Conservation (phyloP, 2,797 vertebrate genomes). For the Echiichthys vipera region DNA sequence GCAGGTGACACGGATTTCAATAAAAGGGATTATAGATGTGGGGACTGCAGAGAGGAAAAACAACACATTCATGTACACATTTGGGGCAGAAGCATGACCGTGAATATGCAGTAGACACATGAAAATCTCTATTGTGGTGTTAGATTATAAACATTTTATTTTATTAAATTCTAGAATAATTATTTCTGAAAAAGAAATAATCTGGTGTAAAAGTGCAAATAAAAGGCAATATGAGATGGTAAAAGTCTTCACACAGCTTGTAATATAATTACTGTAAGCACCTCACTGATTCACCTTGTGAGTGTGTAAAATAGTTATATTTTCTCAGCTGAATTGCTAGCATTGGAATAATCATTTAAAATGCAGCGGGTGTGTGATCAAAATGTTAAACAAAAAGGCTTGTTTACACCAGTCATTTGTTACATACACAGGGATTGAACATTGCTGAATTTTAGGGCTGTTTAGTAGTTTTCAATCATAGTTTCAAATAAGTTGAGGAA, state of each 20-base stretch:
- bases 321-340: neutral
- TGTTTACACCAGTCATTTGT: neutral
- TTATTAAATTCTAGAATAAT: too few relatives aligned
- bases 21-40: conserved; percentile 87
- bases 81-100: conserved; percentile 51
- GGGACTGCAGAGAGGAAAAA: conserved; percentile 79
- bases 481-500: neutral
- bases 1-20: conserved; percentile 88
- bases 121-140: neutral
- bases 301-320: conserved; percentile 13
- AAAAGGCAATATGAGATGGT: neutral
- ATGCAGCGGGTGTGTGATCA: conserved; percentile 12
- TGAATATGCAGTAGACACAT: conserved; percentile 21
- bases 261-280: conserved; percentile 10
- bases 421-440: neutral
- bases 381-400: conserved; percentile 12
- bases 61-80: conserved; percentile 61
- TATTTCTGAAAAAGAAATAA: neutral
- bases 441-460: neutral
- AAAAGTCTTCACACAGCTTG: neutral
- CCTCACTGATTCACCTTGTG: neutral
- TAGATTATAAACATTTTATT: conserved; percentile 4
- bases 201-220: neutral
- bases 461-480: neutral
- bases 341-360: conserved; percentile 11